Evolutionary conservation across 1,140 invertebrate genomes (phyloP).

Genomic region (silkworm (Bombyx mori)): ASM3026992v2 NC_085119.1:9724001-9724500

Average conservation of each 20-base stretch:
- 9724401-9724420: constrained; percentile 84
- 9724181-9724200: constrained; percentile 79
- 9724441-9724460: constrained; percentile 84
- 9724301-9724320: constrained; percentile 85
- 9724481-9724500: constrained; percentile 84
- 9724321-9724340: constrained; percentile 82
- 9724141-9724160: constrained; percentile 81
- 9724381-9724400: constrained; percentile 90
- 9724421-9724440: constrained; percentile 87
- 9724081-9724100: constrained; percentile 84
- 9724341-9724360: constrained; percentile 83
- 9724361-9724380: constrained; percentile 87
- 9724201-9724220: constrained; percentile 82
- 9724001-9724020: constrained; percentile 88
- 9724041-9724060: constrained; percentile 87
- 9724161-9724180: constrained; percentile 83
- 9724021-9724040: constrained; percentile 82
- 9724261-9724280: constrained; percentile 88
- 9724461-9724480: constrained; percentile 87
- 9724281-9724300: constrained; percentile 89
- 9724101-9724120: constrained; percentile 86
- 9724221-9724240: constrained; percentile 81
- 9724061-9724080: constrained; percentile 86
- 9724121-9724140: constrained; percentile 82
- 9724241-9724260: constrained; percentile 87